phyloP scores from a whole-genome alignment of 2,797 vertebrate species.

The Chaetophractus vellerosus region DNA sequence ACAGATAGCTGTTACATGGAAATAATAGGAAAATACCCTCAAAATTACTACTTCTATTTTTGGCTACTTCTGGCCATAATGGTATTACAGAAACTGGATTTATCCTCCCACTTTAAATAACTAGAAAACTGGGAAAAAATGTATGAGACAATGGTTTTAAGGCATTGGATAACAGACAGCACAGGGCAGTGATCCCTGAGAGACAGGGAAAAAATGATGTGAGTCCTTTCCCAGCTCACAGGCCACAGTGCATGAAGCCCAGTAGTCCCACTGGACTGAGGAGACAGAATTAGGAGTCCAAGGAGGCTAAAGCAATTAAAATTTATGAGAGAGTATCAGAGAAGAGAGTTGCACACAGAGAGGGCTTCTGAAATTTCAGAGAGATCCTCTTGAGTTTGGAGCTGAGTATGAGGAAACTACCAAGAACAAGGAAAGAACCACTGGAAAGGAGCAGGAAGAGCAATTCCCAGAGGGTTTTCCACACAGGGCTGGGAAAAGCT shows the following conservation, averaged over 20 bases:
- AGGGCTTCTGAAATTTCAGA: background rate
- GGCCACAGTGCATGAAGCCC: background rate
- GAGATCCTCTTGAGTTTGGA: slow-evolving; percentile 10
- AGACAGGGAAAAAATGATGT: background rate
- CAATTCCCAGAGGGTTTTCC: background rate
- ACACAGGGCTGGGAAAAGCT: background rate
- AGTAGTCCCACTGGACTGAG: background rate
- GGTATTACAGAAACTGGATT: background rate
- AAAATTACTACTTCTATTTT: background rate
- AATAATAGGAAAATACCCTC: background rate
- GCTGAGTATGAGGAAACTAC: background rate
- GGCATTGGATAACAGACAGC: background rate
- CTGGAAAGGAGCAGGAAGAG: background rate
- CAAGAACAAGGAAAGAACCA: background rate
- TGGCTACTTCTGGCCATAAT: background rate
- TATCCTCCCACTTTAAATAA: background rate
- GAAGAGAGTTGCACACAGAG: background rate
- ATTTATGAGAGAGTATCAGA: background rate
- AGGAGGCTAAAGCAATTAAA: background rate
- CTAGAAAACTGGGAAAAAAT: background rate
- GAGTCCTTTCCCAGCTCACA: background rate
- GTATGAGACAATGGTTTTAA: background rate
- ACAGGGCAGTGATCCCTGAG: background rate
- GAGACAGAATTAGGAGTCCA: background rate
- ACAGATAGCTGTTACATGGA: background rate